Evolutionary conservation across 2,113 vertebrate species (phyloP).

Genomic region (Siphamia tubifer): DNA sequence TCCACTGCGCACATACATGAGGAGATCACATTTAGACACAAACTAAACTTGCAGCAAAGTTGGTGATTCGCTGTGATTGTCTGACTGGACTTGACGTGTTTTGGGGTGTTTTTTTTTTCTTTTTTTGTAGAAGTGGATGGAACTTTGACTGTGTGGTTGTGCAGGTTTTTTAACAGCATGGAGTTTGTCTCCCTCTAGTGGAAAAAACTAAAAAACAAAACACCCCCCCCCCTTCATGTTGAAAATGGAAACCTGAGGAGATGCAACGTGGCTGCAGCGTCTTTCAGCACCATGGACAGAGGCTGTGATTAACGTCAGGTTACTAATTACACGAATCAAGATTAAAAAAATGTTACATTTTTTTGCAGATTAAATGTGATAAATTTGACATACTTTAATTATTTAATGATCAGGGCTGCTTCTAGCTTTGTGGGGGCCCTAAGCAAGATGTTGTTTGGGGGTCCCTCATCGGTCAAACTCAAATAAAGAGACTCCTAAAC

Average conservation of each 20-base stretch:
- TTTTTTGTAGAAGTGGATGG: background rate
- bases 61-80: background rate
- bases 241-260: background rate
- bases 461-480: too few species aligned
- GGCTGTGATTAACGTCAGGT: background rate
- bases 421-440: too few species aligned
- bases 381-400: too few species aligned
- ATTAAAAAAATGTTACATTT: too few species aligned
- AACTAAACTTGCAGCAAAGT: background rate
- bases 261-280: background rate
- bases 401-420: too few species aligned
- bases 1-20: background rate
- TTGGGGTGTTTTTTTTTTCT: background rate
- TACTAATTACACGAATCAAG: background rate
- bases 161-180: background rate
- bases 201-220: background rate
- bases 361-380: too few species aligned
- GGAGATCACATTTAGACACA: background rate
- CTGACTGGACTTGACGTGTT: too few species aligned
- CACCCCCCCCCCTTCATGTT: too few species aligned
- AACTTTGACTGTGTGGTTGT: background rate
- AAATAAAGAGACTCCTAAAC: too few species aligned
- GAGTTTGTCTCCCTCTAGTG: conserved; percentile 53
- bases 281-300: conserved; percentile 75
- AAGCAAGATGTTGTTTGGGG: too few species aligned